Conservation (phyloP, 2,797 vertebrate genomes). For the Apogon hyalosoma region DNA sequence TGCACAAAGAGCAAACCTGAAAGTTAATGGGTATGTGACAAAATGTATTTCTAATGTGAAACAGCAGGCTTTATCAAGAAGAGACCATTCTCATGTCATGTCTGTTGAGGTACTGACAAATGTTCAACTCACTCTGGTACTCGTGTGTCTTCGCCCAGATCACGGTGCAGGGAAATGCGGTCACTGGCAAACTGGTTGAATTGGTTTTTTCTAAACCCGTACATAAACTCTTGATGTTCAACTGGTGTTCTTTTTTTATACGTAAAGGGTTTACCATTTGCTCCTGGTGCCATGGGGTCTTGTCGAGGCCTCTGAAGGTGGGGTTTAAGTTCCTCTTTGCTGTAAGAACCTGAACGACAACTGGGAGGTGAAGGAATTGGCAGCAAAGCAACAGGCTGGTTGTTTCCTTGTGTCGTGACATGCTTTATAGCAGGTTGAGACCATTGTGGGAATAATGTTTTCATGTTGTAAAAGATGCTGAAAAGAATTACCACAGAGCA, state of each 20-base stretch:
- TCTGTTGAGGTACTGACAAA: neutral
- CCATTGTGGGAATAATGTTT: slow-evolving; percentile 16
- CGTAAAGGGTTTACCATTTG: slow-evolving; percentile 84
- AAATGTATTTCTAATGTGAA: neutral
- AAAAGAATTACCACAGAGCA: slow-evolving; percentile 82
- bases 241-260: slow-evolving; percentile 66
- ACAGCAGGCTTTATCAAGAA: too few relatives aligned
- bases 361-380: slow-evolving; percentile 46
- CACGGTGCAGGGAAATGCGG: slow-evolving; percentile 87
- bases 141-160: slow-evolving; percentile 86
- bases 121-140: slow-evolving; percentile 84
- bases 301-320: slow-evolving; percentile 83
- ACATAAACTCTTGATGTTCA: slow-evolving; percentile 80
- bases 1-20: too few relatives aligned
- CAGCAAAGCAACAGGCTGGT: slow-evolving; percentile 74
- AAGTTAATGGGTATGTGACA: slow-evolving; percentile 15
- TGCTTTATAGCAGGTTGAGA: slow-evolving; percentile 70
- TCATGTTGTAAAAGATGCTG: slow-evolving; percentile 73
- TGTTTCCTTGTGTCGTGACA: slow-evolving; percentile 70
- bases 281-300: slow-evolving; percentile 81
- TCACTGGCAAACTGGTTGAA: slow-evolving; percentile 91
- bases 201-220: slow-evolving; percentile 83
- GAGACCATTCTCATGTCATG: neutral
- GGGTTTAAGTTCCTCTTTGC: slow-evolving; percentile 82
- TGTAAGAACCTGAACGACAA: slow-evolving; percentile 86